Conservation (phyloP, 2,113 vertebrate species). For the Microcebus lehilahytsara region DNA sequence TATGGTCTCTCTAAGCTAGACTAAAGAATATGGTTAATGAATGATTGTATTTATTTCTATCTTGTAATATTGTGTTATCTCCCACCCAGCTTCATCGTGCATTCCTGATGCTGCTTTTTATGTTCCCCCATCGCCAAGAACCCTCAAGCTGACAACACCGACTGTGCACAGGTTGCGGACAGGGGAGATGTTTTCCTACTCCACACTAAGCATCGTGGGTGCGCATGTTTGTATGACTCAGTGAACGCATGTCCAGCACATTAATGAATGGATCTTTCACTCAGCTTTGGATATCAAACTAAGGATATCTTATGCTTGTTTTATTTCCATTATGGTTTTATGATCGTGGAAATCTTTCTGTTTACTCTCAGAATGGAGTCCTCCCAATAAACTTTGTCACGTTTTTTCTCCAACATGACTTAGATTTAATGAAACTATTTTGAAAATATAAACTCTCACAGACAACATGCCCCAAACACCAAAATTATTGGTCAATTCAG, state of each 20-base stretch:
- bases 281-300: not conserved
- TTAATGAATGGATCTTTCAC: not conserved
- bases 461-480: not conserved
- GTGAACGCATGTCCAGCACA: fast-evolving
- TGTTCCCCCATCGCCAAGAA: not conserved
- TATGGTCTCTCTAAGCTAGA: not conserved
- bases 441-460: not conserved
- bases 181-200: not conserved
- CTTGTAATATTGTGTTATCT: too few relatives aligned
- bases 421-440: not conserved
- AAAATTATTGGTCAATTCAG: not conserved
- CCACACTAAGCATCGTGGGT: too few relatives aligned
- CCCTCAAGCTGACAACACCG: fast-evolving
- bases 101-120: not conserved
- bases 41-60: not conserved
- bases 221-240: not conserved
- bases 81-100: fast-evolving
- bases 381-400: not conserved
- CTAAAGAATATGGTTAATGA: not conserved
- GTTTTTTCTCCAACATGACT: not conserved
- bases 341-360: not conserved
- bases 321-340: not conserved
- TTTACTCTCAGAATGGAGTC: not conserved
- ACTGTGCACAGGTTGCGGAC: fast-evolving
- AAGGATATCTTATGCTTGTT: not conserved